Evolutionary conservation across 1,140 invertebrate species (phyloP).

Genomic region (Drosophila simulans): DNA sequence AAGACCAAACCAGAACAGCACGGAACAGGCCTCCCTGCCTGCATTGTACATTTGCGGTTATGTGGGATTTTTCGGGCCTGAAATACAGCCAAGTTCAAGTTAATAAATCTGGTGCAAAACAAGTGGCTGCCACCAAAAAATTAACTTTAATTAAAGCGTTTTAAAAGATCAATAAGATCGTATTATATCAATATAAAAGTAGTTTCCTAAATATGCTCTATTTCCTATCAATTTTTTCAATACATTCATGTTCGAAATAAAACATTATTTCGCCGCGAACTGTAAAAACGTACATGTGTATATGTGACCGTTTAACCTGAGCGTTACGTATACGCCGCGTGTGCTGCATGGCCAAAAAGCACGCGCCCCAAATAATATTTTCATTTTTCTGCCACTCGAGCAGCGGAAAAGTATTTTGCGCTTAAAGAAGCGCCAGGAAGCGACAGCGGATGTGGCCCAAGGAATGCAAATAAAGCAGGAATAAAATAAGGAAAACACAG

Average conservation of each 20-base stretch:
- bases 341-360: slow-evolving; percentile 59
- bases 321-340: slow-evolving; percentile 55
- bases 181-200: too few relatives aligned
- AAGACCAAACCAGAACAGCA: slow-evolving; percentile 16
- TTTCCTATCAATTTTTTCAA: neutral
- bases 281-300: slow-evolving; percentile 8
- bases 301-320: slow-evolving; percentile 46
- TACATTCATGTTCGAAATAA: neutral
- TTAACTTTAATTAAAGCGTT: neutral
- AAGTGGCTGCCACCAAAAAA: neutral
- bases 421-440: slow-evolving; percentile 76
- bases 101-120: neutral
- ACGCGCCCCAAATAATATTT: slow-evolving; percentile 76
- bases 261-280: slow-evolving; percentile 6
- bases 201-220: too few relatives aligned
- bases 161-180: neutral
- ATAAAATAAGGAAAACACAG: slow-evolving; percentile 18
- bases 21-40: slow-evolving; percentile 31
- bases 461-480: slow-evolving; percentile 74
- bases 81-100: slow-evolving; percentile 3
- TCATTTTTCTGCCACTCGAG: slow-evolving; percentile 53
- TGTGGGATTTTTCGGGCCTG: slow-evolving; percentile 21
- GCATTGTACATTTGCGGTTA: slow-evolving; percentile 64
- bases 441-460: slow-evolving; percentile 71
- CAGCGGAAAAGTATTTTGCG: slow-evolving; percentile 75